Evolutionary conservation across 1,140 invertebrate species (phyloP), one percentile per base, ranked within the genome.

Genomic region (Drosophila pachea): DNA sequence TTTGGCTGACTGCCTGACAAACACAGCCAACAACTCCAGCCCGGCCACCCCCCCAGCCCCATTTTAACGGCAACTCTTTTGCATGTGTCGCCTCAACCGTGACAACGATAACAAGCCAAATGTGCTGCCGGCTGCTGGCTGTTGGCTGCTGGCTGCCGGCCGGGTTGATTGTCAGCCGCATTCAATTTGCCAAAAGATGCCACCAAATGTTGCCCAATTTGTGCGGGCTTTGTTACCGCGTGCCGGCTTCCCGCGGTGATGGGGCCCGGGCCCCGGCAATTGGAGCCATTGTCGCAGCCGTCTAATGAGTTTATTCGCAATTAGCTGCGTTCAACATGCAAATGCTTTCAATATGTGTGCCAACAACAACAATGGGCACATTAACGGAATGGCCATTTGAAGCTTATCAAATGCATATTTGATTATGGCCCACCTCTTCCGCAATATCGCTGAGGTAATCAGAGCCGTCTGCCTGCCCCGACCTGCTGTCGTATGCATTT

Each of bases 251-350:
- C 2, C 29, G 31, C n/a, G n/a, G n/a, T n/a, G n/a, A n/a, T n/a
- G n/a, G n/a, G n/a, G n/a, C n/a, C n/a, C n/a, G n/a, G n/a, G n/a
- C 4, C 49, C 33, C 47, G 40, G 9, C 64, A 55, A 61, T 61
- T 61, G 56, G 43, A 48, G 42, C 55, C 48, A 68, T 60, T 69
- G 66, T 59, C 62, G 54, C 31, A 62, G 47, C 50, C 54, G 43
- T 78, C 66, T 78, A 84, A 78, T 78, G 76, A 78, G 79, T 84
- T 84, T 86, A 72, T 78, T 67, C 58, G 69, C 76, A 86, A 84
- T 84, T 84, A 79, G 79, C 76, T 64, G 69, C 66, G 50, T 66
- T 84, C 73, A 48, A 71, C 71, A 76, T 76, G 60, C 63, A 84
- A 74, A 84, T 84, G 61, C 14, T 36, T 12, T 36, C 45, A 4